phyloP scores from a whole-genome alignment of 2,888 invertebrate genomes.

The Ramazzottius varieornatus region DNA sequence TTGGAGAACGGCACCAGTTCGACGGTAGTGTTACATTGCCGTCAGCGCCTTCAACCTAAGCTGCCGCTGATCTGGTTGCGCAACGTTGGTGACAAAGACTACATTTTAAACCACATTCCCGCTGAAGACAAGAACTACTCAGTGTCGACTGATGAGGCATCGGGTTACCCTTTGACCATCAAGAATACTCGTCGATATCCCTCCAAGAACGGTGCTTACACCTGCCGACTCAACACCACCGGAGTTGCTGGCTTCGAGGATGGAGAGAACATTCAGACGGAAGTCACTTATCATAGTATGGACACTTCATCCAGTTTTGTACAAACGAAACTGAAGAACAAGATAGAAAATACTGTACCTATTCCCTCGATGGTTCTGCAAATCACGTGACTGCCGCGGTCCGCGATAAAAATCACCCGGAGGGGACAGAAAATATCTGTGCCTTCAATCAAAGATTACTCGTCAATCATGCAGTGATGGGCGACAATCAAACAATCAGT shows the following conservation, averaged over 20 bases:
- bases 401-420: too few species aligned
- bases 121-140: neutral
- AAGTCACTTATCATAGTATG: too few species aligned
- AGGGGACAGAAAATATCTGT: too few species aligned
- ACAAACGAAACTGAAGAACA: too few species aligned
- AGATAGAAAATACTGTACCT: too few species aligned
- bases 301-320: too few species aligned
- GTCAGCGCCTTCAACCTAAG: neutral
- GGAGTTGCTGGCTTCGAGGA: neutral
- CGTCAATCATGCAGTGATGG: too few species aligned
- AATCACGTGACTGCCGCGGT: too few species aligned
- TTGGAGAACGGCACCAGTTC: neutral
- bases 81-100: neutral
- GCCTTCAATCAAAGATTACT: too few species aligned
- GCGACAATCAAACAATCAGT: too few species aligned
- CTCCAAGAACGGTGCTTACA: neutral
- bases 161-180: neutral
- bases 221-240: neutral
- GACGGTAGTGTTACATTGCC: neutral
- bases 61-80: neutral
- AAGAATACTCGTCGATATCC: neutral
- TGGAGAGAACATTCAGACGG: too few species aligned
- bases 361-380: too few species aligned
- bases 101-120: neutral
- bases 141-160: neutral